Evolutionary conservation across 2,797 vertebrate species (phyloP).

Genomic region (Sebastes ruberrimus): DNA sequence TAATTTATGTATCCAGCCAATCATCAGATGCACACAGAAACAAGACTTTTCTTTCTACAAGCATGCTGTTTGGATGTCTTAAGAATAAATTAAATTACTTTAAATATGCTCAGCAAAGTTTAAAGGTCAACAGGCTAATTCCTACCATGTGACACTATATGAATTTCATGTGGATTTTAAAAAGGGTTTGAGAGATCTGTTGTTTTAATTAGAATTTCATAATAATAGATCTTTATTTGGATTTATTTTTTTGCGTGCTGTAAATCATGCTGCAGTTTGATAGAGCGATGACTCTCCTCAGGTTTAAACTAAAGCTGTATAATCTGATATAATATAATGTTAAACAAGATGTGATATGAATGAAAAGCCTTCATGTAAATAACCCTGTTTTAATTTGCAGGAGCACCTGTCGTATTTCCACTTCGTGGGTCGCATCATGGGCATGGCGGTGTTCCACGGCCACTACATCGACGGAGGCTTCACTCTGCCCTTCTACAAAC

Average conservation of each 20-base stretch:
- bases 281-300: neutral
- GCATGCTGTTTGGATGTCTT: neutral
- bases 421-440: constrained; percentile 98
- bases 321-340: neutral
- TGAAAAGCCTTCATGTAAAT: neutral
- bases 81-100: neutral
- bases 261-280: neutral
- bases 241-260: neutral
- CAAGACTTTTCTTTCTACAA: neutral
- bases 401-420: constrained; percentile 99
- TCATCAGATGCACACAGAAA: neutral
- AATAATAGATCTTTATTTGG: neutral
- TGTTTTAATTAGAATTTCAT: neutral
- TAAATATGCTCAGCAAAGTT: neutral
- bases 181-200: neutral
- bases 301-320: neutral
- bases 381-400: constrained; percentile 66
- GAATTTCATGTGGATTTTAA: neutral
- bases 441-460: constrained; percentile 99
- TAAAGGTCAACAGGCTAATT: neutral
- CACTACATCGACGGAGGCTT: constrained; percentile 99
- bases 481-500: constrained; percentile 98
- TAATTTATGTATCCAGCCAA: neutral
- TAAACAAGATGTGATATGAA: neutral
- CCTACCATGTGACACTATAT: neutral